Evolutionary conservation across 2,113 vertebrate genomes (phyloP).

Genomic region (Melanotaenia duboulayi): DNA sequence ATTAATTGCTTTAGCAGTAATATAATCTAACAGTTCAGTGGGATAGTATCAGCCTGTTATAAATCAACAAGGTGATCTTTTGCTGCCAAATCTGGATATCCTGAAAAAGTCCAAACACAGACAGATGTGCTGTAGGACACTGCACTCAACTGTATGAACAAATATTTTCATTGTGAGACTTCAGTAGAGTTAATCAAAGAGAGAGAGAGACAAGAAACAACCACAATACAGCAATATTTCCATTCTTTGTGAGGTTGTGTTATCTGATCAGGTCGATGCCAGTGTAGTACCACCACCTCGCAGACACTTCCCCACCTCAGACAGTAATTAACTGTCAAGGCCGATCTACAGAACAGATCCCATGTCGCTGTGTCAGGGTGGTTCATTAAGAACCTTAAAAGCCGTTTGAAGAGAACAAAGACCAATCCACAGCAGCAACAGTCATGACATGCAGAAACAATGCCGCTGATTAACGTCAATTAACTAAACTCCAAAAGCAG

Average conservation of each 20-base stretch:
- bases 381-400: slow-evolving; percentile 80
- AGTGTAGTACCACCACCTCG: slow-evolving; percentile 20
- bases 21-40: too few relatives aligned
- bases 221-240: neutral
- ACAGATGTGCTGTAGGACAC: neutral
- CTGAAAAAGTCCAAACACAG: too few relatives aligned
- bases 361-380: slow-evolving; percentile 56
- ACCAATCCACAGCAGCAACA: slow-evolving; percentile 59
- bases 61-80: neutral
- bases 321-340: slow-evolving; percentile 80
- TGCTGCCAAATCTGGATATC: neutral
- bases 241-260: slow-evolving; percentile 20
- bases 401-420: slow-evolving; percentile 76
- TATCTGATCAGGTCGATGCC: slow-evolving; percentile 52
- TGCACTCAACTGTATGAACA: neutral
- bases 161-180: slow-evolving; percentile 22
- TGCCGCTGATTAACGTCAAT: slow-evolving; percentile 81
- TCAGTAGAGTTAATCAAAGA: slow-evolving; percentile 23
- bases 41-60: neutral
- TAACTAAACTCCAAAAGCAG: slow-evolving; percentile 68
- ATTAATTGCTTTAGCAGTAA: too few relatives aligned
- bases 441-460: slow-evolving; percentile 57
- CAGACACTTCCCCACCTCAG: slow-evolving; percentile 46
- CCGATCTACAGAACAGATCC: slow-evolving; percentile 55
- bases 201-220: slow-evolving; percentile 35